Evolutionary conservation across 2,888 invertebrate species (phyloP), one percentile per base, ranked within the genome.

Genomic region (Eledone cirrhosa): DNA sequence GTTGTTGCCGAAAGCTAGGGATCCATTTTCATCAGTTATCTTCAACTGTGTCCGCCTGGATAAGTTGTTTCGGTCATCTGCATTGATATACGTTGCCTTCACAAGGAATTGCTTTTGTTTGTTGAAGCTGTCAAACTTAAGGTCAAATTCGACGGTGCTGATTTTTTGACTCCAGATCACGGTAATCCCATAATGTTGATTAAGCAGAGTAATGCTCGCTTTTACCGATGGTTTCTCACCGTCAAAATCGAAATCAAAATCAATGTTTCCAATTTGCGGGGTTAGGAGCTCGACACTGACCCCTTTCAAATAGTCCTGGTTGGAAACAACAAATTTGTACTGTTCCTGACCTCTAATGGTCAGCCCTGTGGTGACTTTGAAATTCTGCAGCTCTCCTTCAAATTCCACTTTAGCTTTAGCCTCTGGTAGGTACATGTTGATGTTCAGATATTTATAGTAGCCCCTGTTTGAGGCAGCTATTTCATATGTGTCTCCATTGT

Each of bases 371-470:
- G 33, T 31, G 33, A 33, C 29, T 67, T 67, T 67, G 22, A 67
- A 67, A 19, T 67, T 67, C 22, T 67, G 29, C 67, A 29, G 33
- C 24, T 67, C 31, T 67, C 67, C 67, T 31, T 67, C 67, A 67
- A 67, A 67, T 31, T 67, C 67, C 7, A 67, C 11, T 13, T 67
- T 67, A 7, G 67, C 67, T 67, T 67, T 22, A 4, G 33, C 33
- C 33, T 33, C 67, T 29, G 29, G 67, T 2, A 33, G 31, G 33
- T 67, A 31, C 19, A 67, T 67, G 33, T 67, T 67, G 7, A 67
- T 31, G 22, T 67, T 33, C 16, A 67, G 29, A 29, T 31, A 31
- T 29, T 67, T 33, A 33, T 67, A 67, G 22, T 31, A 67, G 33
- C 33, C 33, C 67, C 33, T 67, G 16, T 29, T 67, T 11, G 31